Conservation (phyloP, 2,888 invertebrate species). For the Orthosia gracilis region DNA sequence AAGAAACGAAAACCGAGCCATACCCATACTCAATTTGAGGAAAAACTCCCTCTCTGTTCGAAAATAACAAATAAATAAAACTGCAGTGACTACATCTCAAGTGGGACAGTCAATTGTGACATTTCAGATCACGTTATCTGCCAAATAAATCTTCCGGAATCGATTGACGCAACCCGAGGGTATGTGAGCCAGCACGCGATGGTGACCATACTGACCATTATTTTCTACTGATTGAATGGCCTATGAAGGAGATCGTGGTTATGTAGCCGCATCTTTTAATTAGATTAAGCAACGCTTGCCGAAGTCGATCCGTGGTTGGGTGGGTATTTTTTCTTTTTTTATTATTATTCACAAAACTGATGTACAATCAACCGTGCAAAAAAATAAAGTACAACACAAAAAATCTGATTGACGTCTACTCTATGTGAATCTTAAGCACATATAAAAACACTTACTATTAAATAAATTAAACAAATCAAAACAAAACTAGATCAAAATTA, state of each 20-base stretch:
- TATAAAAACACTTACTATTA: no score
- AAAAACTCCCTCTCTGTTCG: not conserved
- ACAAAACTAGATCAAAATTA: no score
- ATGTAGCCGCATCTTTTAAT: no score
- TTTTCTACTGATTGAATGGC: slow-evolving; percentile 17
- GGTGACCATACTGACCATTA: slow-evolving; percentile 46
- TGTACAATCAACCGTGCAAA: no score
- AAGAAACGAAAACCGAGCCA: not conserved
- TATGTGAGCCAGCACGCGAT: slow-evolving; percentile 59
- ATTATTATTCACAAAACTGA: no score
- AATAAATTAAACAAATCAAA: no score
- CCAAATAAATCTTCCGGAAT: slow-evolving; percentile 82
- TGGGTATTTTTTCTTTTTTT: no score
- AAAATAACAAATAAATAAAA: not conserved
- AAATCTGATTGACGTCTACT: no score
- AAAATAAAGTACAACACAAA: no score
- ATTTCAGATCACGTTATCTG: slow-evolving; percentile 70
- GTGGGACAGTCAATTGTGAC: slow-evolving; percentile 66
- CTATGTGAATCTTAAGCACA: no score
- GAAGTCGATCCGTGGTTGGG: no score
- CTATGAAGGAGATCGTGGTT: slow-evolving; percentile 11
- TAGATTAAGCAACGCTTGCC: no score
- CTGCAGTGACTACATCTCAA: slow-evolving; percentile 49
- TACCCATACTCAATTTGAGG: not conserved
- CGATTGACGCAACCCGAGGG: slow-evolving; percentile 66